Evolutionary conservation across 2,888 invertebrate species (phyloP).

Genomic region (Balanococcus diminutus): DNA sequence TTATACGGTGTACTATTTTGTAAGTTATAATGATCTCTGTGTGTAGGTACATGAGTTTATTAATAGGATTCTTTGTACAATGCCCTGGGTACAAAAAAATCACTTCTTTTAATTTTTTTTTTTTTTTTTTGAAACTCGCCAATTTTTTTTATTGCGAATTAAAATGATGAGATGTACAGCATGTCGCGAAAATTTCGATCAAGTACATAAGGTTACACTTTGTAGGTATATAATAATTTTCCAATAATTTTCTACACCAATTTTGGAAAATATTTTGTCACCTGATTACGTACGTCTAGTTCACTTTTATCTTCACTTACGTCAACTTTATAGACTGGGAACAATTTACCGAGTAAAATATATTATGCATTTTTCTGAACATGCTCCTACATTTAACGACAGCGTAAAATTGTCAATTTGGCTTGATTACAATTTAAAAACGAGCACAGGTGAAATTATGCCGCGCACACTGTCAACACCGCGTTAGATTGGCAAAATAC

Average conservation of each 20-base stretch:
- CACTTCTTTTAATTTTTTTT: background rate
- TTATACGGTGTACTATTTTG: background rate
- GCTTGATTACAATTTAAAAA: constrained; percentile 40
- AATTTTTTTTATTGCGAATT: background rate
- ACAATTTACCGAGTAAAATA: background rate
- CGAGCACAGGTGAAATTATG: constrained; percentile 36
- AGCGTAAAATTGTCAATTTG: constrained; percentile 43
- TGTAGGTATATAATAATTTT: background rate
- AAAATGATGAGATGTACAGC: background rate
- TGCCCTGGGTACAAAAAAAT: constrained; percentile 4
- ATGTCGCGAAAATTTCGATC: background rate
- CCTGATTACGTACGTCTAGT: background rate
- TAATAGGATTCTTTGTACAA: constrained; percentile 40
- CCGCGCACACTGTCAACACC: constrained; percentile 2
- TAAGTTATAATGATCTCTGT: constrained; percentile 21
- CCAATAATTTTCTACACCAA: background rate
- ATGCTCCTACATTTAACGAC: constrained; percentile 6
- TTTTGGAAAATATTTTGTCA: background rate
- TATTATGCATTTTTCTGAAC: constrained; percentile 33
- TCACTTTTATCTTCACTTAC: background rate
- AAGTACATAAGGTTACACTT: no score
- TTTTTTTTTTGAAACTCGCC: background rate
- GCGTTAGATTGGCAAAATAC: constrained; percentile 33
- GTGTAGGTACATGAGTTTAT: constrained; percentile 5
- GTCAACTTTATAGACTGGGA: background rate